Conservation (phyloP, 1,140 invertebrate genomes). For the Episyrphus balteatus region DNA sequence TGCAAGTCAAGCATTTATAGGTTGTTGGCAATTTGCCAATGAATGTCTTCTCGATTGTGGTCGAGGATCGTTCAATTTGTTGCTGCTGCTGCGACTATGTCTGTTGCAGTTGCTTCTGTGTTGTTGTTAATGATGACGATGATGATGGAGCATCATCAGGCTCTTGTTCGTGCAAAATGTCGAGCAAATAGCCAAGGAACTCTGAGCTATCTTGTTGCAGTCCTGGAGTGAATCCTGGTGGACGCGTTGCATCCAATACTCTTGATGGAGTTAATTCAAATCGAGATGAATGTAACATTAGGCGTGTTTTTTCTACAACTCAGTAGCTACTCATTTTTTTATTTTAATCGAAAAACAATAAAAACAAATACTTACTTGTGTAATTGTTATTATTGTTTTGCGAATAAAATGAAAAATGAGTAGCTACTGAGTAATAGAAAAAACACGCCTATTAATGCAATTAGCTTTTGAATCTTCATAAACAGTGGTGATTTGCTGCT, state of each 20-base stretch:
- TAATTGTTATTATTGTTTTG: too few species aligned
- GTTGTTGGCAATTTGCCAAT: slow-evolving; percentile 62
- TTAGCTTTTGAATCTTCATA: slow-evolving; percentile 57
- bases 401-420: too few species aligned
- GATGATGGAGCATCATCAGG: slow-evolving; percentile 18
- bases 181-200: slow-evolving; percentile 66
- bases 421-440: too few species aligned
- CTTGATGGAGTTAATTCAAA: slow-evolving; percentile 55
- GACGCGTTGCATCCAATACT: slow-evolving; percentile 54
- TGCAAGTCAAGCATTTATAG: slow-evolving; percentile 58
- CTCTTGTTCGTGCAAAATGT: slow-evolving; percentile 59
- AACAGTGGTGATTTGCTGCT: slow-evolving; percentile 43
- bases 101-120: too few species aligned
- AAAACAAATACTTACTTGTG: too few species aligned
- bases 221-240: slow-evolving; percentile 61
- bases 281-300: slow-evolving; percentile 55
- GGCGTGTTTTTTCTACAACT: too few species aligned
- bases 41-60: slow-evolving; percentile 55
- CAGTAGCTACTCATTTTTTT: too few species aligned
- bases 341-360: too few species aligned
- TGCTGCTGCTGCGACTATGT: slow-evolving; percentile 4
- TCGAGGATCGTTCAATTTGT: slow-evolving; percentile 10
- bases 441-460: too few species aligned
- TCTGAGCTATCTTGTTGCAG: slow-evolving; percentile 82
- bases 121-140: neutral